phyloP scores from a whole-genome alignment of 1,140 invertebrate species.

The Laupala kohalensis region DNA sequence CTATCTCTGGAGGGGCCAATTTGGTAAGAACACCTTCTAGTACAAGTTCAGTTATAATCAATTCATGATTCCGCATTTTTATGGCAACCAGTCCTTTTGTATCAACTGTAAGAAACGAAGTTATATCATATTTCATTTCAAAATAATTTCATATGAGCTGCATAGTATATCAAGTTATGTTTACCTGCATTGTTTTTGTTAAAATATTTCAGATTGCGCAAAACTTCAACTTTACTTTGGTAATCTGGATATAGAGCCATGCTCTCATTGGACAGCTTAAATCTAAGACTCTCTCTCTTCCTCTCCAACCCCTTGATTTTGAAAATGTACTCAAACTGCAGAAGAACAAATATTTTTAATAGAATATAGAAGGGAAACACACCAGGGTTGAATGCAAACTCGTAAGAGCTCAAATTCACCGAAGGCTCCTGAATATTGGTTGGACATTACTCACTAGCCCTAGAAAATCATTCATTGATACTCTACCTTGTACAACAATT shows the following conservation, averaged over 20 bases:
- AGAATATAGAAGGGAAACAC: too few relatives aligned
- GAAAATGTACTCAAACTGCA: slow-evolving; percentile 57
- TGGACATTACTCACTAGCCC: too few relatives aligned
- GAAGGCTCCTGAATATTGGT: too few relatives aligned
- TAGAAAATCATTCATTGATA: too few relatives aligned
- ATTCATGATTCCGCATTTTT: slow-evolving; percentile 84
- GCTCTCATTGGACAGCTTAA: slow-evolving; percentile 69
- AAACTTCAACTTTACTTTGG: slow-evolving; percentile 64
- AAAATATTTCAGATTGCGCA: slow-evolving; percentile 62
- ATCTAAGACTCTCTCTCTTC: slow-evolving; percentile 54
- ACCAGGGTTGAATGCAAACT: too few relatives aligned
- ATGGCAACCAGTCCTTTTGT: slow-evolving; percentile 90
- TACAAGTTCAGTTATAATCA: slow-evolving; percentile 93
- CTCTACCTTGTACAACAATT: too few relatives aligned
- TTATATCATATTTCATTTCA: background rate
- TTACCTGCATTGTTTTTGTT: slow-evolving; percentile 55
- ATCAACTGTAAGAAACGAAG: slow-evolving; percentile 38
- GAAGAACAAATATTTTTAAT: too few relatives aligned
- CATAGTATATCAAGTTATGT: background rate
- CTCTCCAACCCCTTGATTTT: slow-evolving; percentile 55
- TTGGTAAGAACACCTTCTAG: slow-evolving; percentile 81
- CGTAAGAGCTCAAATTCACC: too few relatives aligned
- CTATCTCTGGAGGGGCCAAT: slow-evolving; percentile 78
- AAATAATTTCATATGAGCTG: background rate
- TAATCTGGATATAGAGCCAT: slow-evolving; percentile 82